Evolutionary conservation across 2,888 invertebrate genomes (phyloP).

Genomic region (Acanthosepion pharaonis): DNA sequence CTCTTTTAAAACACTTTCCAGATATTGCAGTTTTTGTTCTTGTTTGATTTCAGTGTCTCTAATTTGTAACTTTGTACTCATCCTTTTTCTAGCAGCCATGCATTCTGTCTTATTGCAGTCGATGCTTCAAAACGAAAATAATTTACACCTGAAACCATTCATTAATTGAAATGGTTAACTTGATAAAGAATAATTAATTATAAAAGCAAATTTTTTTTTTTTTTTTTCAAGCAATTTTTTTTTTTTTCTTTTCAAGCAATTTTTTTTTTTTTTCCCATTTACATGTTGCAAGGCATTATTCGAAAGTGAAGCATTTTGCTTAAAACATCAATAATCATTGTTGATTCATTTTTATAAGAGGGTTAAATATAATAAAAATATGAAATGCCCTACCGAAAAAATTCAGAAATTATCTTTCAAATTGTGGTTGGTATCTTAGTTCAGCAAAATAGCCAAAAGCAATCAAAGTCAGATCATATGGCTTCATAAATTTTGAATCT

Average conservation of each 20-base stretch:
- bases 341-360: conserved; percentile 24
- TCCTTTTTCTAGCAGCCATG: no score
- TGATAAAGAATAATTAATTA: background rate
- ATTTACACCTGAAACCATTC: background rate
- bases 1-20: no score
- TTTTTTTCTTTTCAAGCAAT: background rate
- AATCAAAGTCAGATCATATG: background rate
- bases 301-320: background rate
- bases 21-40: no score
- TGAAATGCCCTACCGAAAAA: background rate
- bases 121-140: no score
- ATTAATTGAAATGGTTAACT: background rate
- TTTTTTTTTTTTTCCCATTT: background rate
- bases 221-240: background rate
- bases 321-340: background rate
- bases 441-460: background rate
- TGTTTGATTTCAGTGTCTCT: no score
- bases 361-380: background rate
- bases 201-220: background rate
- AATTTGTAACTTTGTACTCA: no score
- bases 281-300: background rate
- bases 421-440: background rate
- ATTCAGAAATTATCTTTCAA: background rate
- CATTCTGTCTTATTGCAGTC: no score
- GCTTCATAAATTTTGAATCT: background rate